phyloP scores from a whole-genome alignment of 2,113 vertebrate species.

The Ictidomys tridecemlineatus region DNA sequence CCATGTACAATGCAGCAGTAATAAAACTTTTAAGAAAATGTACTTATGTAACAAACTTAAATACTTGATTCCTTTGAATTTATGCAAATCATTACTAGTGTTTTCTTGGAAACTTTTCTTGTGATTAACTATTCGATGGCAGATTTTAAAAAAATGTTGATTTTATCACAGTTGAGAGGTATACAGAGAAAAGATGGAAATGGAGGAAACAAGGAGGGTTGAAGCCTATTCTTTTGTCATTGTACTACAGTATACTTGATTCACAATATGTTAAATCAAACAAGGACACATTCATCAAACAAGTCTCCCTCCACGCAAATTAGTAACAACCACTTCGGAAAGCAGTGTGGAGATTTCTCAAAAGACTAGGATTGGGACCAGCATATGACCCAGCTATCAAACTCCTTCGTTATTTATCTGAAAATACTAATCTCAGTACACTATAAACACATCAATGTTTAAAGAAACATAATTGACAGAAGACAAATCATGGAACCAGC shows the following conservation, averaged over 20 bases:
- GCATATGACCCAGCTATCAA: too few species aligned
- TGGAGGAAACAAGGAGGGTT: background rate
- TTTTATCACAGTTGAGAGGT: background rate
- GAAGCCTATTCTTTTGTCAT: background rate
- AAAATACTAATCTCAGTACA: too few species aligned
- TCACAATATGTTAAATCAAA: background rate
- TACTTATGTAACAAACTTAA: background rate
- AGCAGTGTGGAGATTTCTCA: too few species aligned
- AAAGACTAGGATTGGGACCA: too few species aligned
- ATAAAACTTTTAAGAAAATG: background rate
- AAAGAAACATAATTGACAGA: too few species aligned
- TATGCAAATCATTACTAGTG: background rate
- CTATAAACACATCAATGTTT: too few species aligned
- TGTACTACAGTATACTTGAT: background rate
- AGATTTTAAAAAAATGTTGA: background rate
- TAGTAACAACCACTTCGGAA: too few species aligned
- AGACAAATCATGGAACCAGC: too few species aligned
- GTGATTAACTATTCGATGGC: background rate
- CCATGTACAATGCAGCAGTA: background rate
- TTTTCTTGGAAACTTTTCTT: background rate
- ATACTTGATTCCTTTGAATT: conserved; percentile 11
- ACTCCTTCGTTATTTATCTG: too few species aligned
- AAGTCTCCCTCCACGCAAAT: background rate
- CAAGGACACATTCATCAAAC: background rate
- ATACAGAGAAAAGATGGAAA: background rate